Conservation (phyloP, 1,140 invertebrate genomes). For the Drosophila novamexicana region DNA sequence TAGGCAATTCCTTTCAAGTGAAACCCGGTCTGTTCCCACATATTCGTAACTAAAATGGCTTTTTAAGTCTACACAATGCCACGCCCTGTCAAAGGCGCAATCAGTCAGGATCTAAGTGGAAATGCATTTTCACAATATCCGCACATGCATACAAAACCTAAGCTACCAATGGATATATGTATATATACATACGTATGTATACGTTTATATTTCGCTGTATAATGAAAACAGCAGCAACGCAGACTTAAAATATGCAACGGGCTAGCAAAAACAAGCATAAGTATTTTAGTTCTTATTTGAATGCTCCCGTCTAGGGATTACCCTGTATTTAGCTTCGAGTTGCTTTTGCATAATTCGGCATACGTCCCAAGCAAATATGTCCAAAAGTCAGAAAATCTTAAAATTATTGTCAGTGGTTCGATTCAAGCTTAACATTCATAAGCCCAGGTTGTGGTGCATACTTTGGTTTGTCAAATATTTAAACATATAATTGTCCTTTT, state of each 20-base stretch:
- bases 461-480: no score
- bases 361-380: no score
- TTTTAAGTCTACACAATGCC: slow-evolving; percentile 62
- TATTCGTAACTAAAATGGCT: slow-evolving; percentile 37
- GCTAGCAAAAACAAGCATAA: slow-evolving; percentile 9
- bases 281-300: neutral
- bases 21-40: slow-evolving; percentile 25
- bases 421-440: no score
- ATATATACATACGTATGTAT: neutral
- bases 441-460: no score
- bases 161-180: slow-evolving; percentile 6
- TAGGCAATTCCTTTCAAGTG: slow-evolving; percentile 44
- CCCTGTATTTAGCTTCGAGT: neutral
- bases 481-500: no score
- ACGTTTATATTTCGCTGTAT: slow-evolving; percentile 12
- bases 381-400: no score
- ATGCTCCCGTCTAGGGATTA: neutral
- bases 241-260: slow-evolving; percentile 60
- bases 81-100: slow-evolving; percentile 70
- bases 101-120: slow-evolving; percentile 78
- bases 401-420: no score
- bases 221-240: slow-evolving; percentile 59
- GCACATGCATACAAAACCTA: slow-evolving; percentile 32
- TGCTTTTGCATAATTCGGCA: neutral
- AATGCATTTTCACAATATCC: slow-evolving; percentile 81